Evolutionary conservation across 2,888 invertebrate species (phyloP).

Genomic region (Esperia sulphurella): DNA sequence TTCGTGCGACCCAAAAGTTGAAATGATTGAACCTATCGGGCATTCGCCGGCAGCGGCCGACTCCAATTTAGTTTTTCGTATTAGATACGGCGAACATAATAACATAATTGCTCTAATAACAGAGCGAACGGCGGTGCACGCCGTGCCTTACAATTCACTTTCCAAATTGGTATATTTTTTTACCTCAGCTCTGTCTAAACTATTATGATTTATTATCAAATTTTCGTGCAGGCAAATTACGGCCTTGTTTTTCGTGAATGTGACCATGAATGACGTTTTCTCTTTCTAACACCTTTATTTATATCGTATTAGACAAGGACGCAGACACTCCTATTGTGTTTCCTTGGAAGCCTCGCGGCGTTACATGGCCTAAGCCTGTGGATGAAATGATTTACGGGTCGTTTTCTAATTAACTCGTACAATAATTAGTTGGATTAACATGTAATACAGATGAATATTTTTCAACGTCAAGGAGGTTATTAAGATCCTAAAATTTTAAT

Average conservation of each 20-base stretch:
- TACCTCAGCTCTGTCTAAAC: slow-evolving; percentile 72
- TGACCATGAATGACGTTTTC: slow-evolving; percentile 36
- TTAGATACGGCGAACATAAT: slow-evolving; percentile 79
- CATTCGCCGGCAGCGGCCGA: slow-evolving; percentile 75
- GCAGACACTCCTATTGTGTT: slow-evolving; percentile 50
- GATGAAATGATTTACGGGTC: slow-evolving; percentile 64
- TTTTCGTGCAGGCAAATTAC: slow-evolving; percentile 78
- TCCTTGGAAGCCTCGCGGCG: slow-evolving; percentile 59
- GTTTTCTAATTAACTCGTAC: slow-evolving; percentile 70
- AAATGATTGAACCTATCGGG: slow-evolving; percentile 75
- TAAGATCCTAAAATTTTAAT: slow-evolving; percentile 45
- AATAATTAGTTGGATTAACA: slow-evolving; percentile 71
- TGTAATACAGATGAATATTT: slow-evolving; percentile 55
- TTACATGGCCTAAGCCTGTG: slow-evolving; percentile 49
- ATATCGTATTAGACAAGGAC: slow-evolving; percentile 47
- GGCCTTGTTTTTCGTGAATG: slow-evolving; percentile 61
- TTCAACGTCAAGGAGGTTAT: slow-evolving; percentile 52
- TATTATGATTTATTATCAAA: slow-evolving; percentile 79
- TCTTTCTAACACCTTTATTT: slow-evolving; percentile 43
- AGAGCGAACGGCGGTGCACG: slow-evolving; percentile 60
- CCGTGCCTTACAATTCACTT: slow-evolving; percentile 78
- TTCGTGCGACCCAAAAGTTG: slow-evolving; percentile 76
- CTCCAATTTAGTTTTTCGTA: slow-evolving; percentile 79
- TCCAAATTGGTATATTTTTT: slow-evolving; percentile 78
- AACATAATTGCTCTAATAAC: slow-evolving; percentile 79